phyloP scores from a whole-genome alignment of 2,797 vertebrate species.

The Danio kyathit region DNA sequence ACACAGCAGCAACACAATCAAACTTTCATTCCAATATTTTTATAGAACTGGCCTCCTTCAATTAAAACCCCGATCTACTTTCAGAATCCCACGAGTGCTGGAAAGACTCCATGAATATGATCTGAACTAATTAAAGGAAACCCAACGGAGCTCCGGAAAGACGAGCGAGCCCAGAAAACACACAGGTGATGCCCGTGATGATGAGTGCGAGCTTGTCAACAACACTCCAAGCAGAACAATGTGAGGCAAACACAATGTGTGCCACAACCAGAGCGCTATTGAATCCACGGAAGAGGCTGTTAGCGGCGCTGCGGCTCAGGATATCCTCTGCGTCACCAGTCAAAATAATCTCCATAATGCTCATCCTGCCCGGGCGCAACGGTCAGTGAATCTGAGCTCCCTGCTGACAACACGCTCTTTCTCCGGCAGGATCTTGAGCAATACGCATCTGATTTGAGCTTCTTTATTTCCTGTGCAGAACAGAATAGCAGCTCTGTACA shows the following conservation, averaged over 20 bases:
- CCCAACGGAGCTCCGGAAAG: background rate
- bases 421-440: background rate
- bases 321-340: constrained; percentile 61
- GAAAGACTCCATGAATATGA: constrained; percentile 44
- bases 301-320: constrained; percentile 51
- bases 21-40: constrained; percentile 32
- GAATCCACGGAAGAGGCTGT: constrained; percentile 57
- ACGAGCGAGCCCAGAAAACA: constrained; percentile 11
- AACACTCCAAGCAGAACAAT: constrained; percentile 49
- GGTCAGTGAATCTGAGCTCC: background rate
- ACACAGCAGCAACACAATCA: background rate
- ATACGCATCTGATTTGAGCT: constrained; percentile 7
- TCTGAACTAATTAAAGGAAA: constrained; percentile 56
- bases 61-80: constrained; percentile 61
- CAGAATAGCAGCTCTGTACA: background rate
- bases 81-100: constrained; percentile 61
- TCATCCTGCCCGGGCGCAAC: background rate
- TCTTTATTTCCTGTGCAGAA: background rate
- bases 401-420: background rate
- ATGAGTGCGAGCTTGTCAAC: background rate
- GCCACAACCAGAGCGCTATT: background rate
- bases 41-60: constrained; percentile 24
- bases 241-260: constrained; percentile 52
- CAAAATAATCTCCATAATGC: constrained; percentile 46
- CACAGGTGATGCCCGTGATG: constrained; percentile 4